Evolutionary conservation across 37 sponge, comb jelly and placozoan species (phyloP), one percentile per base, ranked within the genome.

Genomic region (Beroe ovata): DNA sequence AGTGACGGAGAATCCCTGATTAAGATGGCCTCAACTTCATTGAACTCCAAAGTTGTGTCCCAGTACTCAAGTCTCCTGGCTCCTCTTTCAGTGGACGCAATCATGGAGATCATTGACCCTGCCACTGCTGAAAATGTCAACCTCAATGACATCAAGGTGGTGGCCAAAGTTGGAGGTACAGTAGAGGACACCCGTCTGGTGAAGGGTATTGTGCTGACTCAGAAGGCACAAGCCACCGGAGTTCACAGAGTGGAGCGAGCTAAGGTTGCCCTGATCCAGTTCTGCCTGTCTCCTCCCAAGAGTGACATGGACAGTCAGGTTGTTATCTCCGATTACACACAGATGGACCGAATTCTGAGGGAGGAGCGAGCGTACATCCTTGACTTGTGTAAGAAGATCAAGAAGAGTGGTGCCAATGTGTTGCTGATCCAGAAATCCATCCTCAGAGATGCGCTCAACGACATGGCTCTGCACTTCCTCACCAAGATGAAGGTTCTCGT

Each of bases 281-380:
- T 99, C 92, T 95, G 95, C 60, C 93, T 99, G 33, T 99, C 99
- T 19, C 96, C 96, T 40, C 99, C 99, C 6, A 99, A 99, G 60
- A 96, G 96, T 32, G 96, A 99, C 93, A 99, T 99, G 99, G 99
- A 99, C 81, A 95, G 93, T 64, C 96, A 99, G 63, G 99, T 99
- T 88, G 89, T 99, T 14, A 94, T 99, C 47, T 95, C 95, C 8
- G 99, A 99, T 90, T 99, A 99, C 90, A 93, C 94, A 21, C 99
- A 99, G 64, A 99, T 99, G 99, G 99, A 99, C 92, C 92, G 99
- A 3, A 93, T 99, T 39, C 88, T 99, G 38, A 71, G 95, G 25
- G 99, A 99, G 64, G 99, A 99, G 93, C 89, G 92, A 47, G 94
- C 96, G 91, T 99, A 99, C 92, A 95, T 99, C 59, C 95, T 99